Evolutionary conservation across 2,888 invertebrate genomes (phyloP), one percentile per base, ranked within the genome.

Genomic region (Drosophila mayaguana): DNA sequence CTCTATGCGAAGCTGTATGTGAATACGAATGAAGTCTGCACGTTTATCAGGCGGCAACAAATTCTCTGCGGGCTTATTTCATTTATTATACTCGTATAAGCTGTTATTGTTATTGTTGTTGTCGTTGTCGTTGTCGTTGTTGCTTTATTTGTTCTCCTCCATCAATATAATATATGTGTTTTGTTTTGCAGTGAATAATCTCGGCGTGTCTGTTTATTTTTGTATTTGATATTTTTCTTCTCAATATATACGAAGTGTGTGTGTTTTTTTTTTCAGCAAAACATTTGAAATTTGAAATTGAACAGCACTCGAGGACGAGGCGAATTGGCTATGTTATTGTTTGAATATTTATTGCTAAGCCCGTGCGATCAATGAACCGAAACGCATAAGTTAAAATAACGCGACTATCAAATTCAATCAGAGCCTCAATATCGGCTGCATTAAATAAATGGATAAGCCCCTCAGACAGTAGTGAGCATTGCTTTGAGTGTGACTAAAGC

Each of bases 331-430:
- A 28, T 57, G 38, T 62, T 55, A 51, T 63, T 72, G 51, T 60
- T 78, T 59, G 65, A 72, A 68, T 72, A 80, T 78, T 80, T 78
- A 62, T 80, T 68, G 63, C 36, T 72, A 61, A 77, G 61, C 64
- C 57, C 0, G 45, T 45, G 51, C 63, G 78, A 66, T 80, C 81
- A 80, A 78, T 72, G 73, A 69, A 69, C 78, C 59, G 53, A 53
- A 72, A 50, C 43, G 61, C 32, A 55, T 65, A 68, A 59, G 63
- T 74, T 68, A 32, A 66, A 71, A 68, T 54, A 68, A 80, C 51
- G 36, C 72, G 57, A 36, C 64, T 64, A 54, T 72, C 53, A 68
- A 75, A 63, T 69, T 55, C 65, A 80, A 80, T 80, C 76, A 67
- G 40, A 34, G 72, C 43, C 16, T 38, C 56, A 62, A 43, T 40